Conservation (phyloP, 2,888 invertebrate genomes). For the Branchellion lobata region DNA sequence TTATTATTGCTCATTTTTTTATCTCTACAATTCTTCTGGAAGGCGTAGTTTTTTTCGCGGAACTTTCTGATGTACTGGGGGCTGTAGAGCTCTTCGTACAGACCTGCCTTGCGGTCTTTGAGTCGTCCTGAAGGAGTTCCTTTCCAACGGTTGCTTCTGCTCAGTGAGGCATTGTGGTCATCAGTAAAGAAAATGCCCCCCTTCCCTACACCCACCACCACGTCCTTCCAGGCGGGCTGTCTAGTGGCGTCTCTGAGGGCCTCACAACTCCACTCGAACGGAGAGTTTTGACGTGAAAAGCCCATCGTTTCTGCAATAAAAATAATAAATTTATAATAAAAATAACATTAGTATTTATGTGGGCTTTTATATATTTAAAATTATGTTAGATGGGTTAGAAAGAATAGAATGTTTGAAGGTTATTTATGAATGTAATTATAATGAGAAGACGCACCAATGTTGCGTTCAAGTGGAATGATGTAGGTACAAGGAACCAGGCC, state of each 20-base stretch:
- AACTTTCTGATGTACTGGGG: background rate
- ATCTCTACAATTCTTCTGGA: background rate
- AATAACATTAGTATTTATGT: too few species aligned
- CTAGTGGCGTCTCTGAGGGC: background rate
- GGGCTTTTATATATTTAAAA: background rate
- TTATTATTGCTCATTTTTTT: background rate
- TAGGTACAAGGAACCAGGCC: background rate
- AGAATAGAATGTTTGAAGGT: background rate
- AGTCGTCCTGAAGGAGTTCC: too few species aligned
- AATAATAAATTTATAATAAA: background rate
- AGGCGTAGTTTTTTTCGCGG: background rate
- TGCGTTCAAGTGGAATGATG: constrained; percentile 4
- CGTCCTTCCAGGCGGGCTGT: background rate
- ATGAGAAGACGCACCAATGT: background rate
- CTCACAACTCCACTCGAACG: background rate
- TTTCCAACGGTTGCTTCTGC: background rate
- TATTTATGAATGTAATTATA: background rate
- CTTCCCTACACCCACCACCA: background rate
- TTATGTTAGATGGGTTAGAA: background rate
- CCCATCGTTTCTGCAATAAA: background rate
- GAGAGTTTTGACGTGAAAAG: background rate
- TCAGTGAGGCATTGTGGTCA: too few species aligned
- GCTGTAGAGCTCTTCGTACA: background rate
- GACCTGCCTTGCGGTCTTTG: background rate
- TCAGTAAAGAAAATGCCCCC: background rate